Conservation (phyloP, 2,113 vertebrate genomes). For the Anguilla japonica region DNA sequence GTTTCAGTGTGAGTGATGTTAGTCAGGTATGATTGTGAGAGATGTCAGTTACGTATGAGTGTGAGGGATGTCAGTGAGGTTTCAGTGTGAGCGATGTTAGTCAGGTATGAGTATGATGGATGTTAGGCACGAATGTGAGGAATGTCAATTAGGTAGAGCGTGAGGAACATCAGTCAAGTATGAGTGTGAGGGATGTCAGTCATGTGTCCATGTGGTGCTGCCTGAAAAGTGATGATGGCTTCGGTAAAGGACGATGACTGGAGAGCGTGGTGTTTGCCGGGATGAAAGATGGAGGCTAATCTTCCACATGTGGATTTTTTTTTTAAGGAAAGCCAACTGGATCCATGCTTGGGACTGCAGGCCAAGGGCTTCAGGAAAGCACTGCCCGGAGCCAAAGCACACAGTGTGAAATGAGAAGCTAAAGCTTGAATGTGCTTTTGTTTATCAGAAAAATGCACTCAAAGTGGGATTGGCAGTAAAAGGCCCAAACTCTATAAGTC, state of each 20-base stretch:
- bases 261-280: slow-evolving; percentile 60
- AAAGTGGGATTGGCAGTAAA: slow-evolving; percentile 76
- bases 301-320: slow-evolving; percentile 74
- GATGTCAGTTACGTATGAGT: no score
- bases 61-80: no score
- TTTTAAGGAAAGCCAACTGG: slow-evolving; percentile 76
- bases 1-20: no score
- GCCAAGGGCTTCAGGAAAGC: slow-evolving; percentile 77
- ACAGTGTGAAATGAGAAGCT: slow-evolving; percentile 83
- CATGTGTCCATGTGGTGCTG: slow-evolving; percentile 47
- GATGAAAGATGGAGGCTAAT: slow-evolving; percentile 78
- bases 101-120: no score
- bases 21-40: no score
- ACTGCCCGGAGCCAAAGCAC: slow-evolving; percentile 77
- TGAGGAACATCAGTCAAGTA: neutral
- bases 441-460: slow-evolving; percentile 84
- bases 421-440: slow-evolving; percentile 82
- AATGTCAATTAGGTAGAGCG: neutral
- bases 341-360: slow-evolving; percentile 73
- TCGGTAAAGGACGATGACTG: slow-evolving; percentile 63
- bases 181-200: slow-evolving; percentile 19
- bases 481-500: slow-evolving; percentile 77
- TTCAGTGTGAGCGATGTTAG: no score
- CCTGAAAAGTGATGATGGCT: slow-evolving; percentile 44
- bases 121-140: no score